Conservation (phyloP, 2,113 vertebrate genomes). For the Pycnonotus jocosus region DNA sequence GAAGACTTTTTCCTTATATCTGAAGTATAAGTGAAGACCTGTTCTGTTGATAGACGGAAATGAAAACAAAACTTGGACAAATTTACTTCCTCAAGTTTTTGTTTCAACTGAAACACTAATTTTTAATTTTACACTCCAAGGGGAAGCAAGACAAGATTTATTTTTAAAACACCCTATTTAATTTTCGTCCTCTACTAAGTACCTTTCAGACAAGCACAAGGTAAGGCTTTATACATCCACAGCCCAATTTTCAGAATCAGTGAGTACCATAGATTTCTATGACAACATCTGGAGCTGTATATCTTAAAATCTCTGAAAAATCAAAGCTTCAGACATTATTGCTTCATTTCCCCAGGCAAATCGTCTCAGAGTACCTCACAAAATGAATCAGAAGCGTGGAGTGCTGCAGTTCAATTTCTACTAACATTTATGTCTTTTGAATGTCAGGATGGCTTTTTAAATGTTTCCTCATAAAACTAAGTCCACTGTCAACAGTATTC, state of each 20-base stretch:
- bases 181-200: background rate
- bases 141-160: background rate
- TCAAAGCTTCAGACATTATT: conserved; percentile 16
- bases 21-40: background rate
- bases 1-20: background rate
- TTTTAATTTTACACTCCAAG: background rate
- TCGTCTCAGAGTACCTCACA: background rate
- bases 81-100: background rate
- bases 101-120: background rate
- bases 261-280: background rate
- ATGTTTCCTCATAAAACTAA: conserved; percentile 47
- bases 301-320: conserved; percentile 20
- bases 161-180: background rate
- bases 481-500: conserved; percentile 43
- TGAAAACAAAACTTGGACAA: background rate
- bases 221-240: background rate
- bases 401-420: conserved; percentile 21
- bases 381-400: background rate
- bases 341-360: conserved; percentile 50
- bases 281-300: conserved; percentile 15
- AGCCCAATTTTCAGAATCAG: background rate
- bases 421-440: conserved; percentile 55
- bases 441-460: conserved; percentile 42
- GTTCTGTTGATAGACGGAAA: background rate
- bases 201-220: background rate